Evolutionary conservation across 2,888 invertebrate genomes (phyloP).

Genomic region (Hyposoter didymator): DNA sequence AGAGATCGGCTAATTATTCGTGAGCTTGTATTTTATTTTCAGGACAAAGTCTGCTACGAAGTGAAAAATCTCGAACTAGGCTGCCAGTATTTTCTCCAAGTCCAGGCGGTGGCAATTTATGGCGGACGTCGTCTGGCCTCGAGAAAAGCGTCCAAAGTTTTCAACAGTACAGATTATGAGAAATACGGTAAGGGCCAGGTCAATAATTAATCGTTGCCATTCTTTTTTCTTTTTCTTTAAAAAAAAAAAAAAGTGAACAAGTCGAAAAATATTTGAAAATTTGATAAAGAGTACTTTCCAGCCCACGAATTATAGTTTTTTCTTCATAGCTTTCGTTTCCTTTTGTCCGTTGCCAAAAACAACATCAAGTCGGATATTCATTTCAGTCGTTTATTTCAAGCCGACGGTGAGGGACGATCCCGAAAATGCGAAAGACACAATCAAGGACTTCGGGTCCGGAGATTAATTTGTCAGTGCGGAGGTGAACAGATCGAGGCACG

Average conservation of each 20-base stretch:
- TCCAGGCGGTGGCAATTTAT: slow-evolving; percentile 90
- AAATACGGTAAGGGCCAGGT: slow-evolving; percentile 76
- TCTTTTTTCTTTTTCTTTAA: neutral
- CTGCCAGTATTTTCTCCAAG: slow-evolving; percentile 91
- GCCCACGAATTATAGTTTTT: neutral
- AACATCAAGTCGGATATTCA: slow-evolving; percentile 44
- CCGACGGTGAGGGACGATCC: slow-evolving; percentile 73
- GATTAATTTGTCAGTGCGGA: slow-evolving; percentile 75
- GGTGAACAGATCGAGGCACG: slow-evolving; percentile 73
- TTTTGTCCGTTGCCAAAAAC: slow-evolving; percentile 8
- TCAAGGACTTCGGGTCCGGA: slow-evolving; percentile 73
- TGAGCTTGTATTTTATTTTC: slow-evolving; percentile 69
- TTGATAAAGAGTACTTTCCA: neutral
- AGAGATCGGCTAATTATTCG: neutral
- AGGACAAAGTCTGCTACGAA: slow-evolving; percentile 88
- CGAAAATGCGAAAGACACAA: slow-evolving; percentile 75
- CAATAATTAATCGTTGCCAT: neutral
- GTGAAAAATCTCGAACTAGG: slow-evolving; percentile 88
- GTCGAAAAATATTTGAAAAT: neutral
- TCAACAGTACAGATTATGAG: slow-evolving; percentile 88
- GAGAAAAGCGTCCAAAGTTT: slow-evolving; percentile 89
- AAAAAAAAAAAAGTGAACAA: neutral
- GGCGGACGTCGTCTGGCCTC: slow-evolving; percentile 89
- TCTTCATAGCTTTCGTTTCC: neutral
- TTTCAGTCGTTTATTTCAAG: slow-evolving; percentile 72